Percentiles rank a stretch among this genome's conserved stretches.
phyloP scores from a whole-genome alignment of 2,888 invertebrate species.

The Dryobota labecula region DNA sequence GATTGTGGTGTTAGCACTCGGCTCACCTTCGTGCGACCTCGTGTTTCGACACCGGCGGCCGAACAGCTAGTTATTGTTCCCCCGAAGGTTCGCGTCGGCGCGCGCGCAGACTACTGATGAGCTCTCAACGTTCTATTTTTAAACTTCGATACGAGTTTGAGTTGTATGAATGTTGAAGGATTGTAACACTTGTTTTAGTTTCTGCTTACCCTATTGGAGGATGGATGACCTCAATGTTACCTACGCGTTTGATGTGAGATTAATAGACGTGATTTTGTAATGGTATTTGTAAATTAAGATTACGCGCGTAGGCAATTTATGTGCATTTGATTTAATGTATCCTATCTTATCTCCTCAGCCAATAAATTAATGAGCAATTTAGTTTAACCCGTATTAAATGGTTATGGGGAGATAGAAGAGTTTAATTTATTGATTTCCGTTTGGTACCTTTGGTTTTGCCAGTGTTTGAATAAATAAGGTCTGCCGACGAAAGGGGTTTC shows the following conservation, averaged over 20 bases:
- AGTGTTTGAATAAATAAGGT: not conserved
- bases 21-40: slow-evolving; percentile 90
- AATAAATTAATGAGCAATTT: slow-evolving; percentile 45
- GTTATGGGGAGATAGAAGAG: slow-evolving; percentile 24
- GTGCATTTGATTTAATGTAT: slow-evolving; percentile 30
- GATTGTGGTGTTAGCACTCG: slow-evolving; percentile 85
- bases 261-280: slow-evolving; percentile 22
- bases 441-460: not conserved
- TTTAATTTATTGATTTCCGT: slow-evolving; percentile 26
- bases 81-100: slow-evolving; percentile 84
- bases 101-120: slow-evolving; percentile 88
- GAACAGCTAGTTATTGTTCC: slow-evolving; percentile 87
- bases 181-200: slow-evolving; percentile 49
- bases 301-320: slow-evolving; percentile 44
- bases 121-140: slow-evolving; percentile 82
- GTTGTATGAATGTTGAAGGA: slow-evolving; percentile 61
- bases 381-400: slow-evolving; percentile 30
- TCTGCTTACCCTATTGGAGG: slow-evolving; percentile 54
- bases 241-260: slow-evolving; percentile 32
- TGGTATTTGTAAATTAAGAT: slow-evolving; percentile 30
- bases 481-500: not conserved
- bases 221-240: slow-evolving; percentile 37
- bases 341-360: slow-evolving; percentile 23
- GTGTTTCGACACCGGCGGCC: slow-evolving; percentile 85
- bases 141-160: slow-evolving; percentile 72